Evolutionary conservation across 2,888 invertebrate species (phyloP).

Genomic region (Cosmia trapezina): DNA sequence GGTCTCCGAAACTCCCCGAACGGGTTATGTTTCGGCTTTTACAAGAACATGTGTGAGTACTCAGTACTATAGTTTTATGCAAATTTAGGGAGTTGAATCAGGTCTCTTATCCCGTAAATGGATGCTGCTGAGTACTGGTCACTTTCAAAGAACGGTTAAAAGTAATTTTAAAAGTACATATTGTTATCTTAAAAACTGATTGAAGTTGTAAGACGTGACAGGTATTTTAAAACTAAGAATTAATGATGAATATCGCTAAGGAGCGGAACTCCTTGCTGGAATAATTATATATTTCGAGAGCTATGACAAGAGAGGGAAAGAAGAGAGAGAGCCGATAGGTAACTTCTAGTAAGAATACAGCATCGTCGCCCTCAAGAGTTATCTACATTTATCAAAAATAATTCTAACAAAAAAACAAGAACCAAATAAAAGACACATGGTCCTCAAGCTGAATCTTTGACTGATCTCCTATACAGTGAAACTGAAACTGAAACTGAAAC

Average conservation of each 20-base stretch:
- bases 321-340: background rate
- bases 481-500: no score
- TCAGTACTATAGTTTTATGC: slow-evolving; percentile 45
- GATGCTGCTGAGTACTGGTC: background rate
- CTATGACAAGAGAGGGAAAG: background rate
- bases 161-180: slow-evolving; percentile 6
- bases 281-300: background rate
- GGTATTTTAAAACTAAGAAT: background rate
- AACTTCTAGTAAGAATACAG: background rate
- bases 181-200: slow-evolving; percentile 10
- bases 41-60: slow-evolving; percentile 24
- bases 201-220: slow-evolving; percentile 3
- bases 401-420: background rate
- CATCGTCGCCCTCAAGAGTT: no score
- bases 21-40: slow-evolving; percentile 40
- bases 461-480: background rate
- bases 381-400: background rate
- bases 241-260: background rate
- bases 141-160: slow-evolving; percentile 18
- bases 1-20: slow-evolving; percentile 32
- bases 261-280: background rate
- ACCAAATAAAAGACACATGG: background rate
- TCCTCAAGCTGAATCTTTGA: background rate
- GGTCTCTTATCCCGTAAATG: slow-evolving; percentile 33
- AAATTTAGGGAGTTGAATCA: slow-evolving; percentile 31